These are phyloP conservation scores for Neolamprologus devosi DNA, from an alignment of 2,113 vertebrate genomes.

Conservation along the genomic window DNA sequence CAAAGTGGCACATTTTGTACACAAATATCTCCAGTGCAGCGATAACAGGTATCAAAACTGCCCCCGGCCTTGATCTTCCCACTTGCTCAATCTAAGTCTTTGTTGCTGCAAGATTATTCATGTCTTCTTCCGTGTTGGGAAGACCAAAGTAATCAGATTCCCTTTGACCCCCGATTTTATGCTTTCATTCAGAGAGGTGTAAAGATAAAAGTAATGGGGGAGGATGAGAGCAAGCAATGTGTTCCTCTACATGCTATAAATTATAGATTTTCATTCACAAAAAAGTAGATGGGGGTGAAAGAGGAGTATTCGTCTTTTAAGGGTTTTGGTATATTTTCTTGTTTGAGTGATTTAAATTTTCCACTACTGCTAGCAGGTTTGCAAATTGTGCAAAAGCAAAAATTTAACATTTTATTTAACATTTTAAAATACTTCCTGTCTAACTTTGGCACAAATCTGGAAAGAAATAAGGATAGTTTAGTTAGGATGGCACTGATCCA, in stretches of 20 bases:
- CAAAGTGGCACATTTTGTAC: neutral
- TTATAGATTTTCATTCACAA: slow-evolving; percentile 42
- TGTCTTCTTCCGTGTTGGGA: neutral
- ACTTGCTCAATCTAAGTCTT: neutral
- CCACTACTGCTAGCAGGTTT: neutral
- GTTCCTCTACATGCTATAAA: slow-evolving; percentile 9
- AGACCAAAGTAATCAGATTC: slow-evolving; percentile 11
- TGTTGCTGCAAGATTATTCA: slow-evolving; percentile 29
- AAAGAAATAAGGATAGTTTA: neutral
- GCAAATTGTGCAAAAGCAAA: neutral
- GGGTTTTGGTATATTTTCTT: neutral
- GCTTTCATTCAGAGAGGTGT: slow-evolving; percentile 36
- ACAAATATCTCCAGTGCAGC: neutral
- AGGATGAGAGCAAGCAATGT: neutral
- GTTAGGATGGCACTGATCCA: neutral
- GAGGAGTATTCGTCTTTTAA: neutral
- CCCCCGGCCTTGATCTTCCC: neutral
- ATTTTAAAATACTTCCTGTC: neutral
- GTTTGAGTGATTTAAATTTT: neutral
- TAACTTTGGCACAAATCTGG: neutral
- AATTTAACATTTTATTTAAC: neutral
- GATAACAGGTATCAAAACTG: neutral
- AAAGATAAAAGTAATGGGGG: neutral
- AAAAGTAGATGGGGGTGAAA: neutral
- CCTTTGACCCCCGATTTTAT: neutral